Base-by-base conservation (phyloP, 2,888 invertebrate genomes). In the Apamea anceps region DNA sequence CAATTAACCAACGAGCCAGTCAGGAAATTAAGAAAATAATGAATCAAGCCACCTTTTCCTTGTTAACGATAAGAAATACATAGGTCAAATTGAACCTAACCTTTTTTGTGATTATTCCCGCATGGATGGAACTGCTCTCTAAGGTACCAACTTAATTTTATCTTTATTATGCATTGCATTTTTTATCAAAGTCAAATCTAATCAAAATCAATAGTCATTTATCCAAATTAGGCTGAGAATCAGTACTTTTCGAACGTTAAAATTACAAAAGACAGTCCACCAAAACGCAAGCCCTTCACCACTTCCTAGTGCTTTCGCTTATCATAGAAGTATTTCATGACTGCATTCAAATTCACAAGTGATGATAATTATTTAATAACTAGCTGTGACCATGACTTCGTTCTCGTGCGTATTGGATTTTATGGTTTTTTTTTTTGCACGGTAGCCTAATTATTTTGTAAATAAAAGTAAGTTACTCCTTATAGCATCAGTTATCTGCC, bases 1-100 rank as follows among this genome's bases (percentile, higher is more conserved):
- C 54, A 72, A 7, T 60, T n/a, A 25, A 48, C 32, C 32, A 63
- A 75, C 1, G 15, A 42, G 42, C 28, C 18, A 65, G 28, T 51
- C 63, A 63, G 25, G 42, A 42, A 63, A 75, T 42, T 51, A 63
- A 51, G 42, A 63, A 42, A 73, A 73, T 1, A 73, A 62, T 62
- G 5, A 75, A 32, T 32, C 54, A 65, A 54, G 28, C 25, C 8
- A 5, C 25, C 8, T 51, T 42, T 77, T 32, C 60, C 63, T 75
- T 77, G 15, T 25, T 25, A n/a, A 62, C 21, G 18, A 51, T 63
- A 37, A 54, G 5, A 72, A 72, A 37, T 54, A 37, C 6, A 37
- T 3, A 18, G 1, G 6, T 54, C n/a, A 37, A n/a, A 37, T 51
- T 15, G 25, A 54, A 71, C 18, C 71, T 71, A 54, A 37, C 3